These are phyloP conservation scores for Amiota communis DNA, from an alignment of 2,888 invertebrate genomes.

Conservation along the genomic window DNA sequence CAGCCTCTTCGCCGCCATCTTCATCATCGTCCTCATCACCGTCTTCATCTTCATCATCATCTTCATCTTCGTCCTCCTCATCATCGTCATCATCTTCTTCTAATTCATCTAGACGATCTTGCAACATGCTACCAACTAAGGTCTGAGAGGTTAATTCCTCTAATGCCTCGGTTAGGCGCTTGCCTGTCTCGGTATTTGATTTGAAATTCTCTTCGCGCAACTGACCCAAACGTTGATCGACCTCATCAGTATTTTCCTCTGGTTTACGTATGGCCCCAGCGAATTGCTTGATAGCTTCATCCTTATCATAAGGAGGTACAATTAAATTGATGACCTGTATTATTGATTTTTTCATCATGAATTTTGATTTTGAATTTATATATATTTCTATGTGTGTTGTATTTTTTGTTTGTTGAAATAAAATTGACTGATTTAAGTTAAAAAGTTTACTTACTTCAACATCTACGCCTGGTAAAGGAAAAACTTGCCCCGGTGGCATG, in stretches of 20 bases:
- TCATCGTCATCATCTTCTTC: slow-evolving; percentile 28
- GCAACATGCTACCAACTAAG: slow-evolving; percentile 46
- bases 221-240: slow-evolving; percentile 36
- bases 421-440: background rate
- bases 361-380: background rate
- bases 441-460: slow-evolving; percentile 83
- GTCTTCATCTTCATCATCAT: slow-evolving; percentile 30
- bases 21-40: slow-evolving; percentile 1
- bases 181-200: slow-evolving; percentile 43
- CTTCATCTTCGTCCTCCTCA: slow-evolving; percentile 19
- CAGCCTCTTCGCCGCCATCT: slow-evolving; percentile 8
- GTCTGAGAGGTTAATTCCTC: slow-evolving; percentile 39
- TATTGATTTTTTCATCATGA: slow-evolving; percentile 50
- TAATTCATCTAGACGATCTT: slow-evolving; percentile 30
- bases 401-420: background rate
- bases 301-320: slow-evolving; percentile 41
- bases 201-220: slow-evolving; percentile 41
- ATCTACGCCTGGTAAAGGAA: slow-evolving; percentile 85
- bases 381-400: too few species aligned
- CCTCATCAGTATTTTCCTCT: slow-evolving; percentile 42
- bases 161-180: slow-evolving; percentile 47
- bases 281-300: slow-evolving; percentile 48
- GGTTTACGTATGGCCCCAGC: slow-evolving; percentile 52
- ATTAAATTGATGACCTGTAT: slow-evolving; percentile 48
- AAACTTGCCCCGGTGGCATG: slow-evolving; percentile 85